Conservation (phyloP, 2,888 invertebrate genomes). For the Brenthis daphne region DNA sequence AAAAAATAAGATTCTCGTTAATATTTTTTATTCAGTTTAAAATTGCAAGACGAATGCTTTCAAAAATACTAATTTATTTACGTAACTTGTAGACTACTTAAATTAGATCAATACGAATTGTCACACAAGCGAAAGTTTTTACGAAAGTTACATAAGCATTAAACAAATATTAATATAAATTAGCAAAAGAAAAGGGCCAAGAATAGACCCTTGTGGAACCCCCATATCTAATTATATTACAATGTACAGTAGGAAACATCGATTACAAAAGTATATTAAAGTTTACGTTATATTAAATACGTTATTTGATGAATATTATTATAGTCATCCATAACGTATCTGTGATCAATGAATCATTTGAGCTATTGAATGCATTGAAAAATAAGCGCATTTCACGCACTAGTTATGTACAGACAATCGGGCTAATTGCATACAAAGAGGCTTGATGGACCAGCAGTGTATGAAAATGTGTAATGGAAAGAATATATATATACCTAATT, state of each 20-base stretch:
- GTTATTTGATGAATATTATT: slow-evolving; percentile 10
- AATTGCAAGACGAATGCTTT: too few species aligned
- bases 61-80: too few species aligned
- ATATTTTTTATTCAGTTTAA: too few species aligned
- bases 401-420: slow-evolving; percentile 41
- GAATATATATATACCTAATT: too few species aligned
- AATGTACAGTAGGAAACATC: too few species aligned
- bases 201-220: too few species aligned
- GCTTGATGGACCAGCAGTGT: slow-evolving; percentile 36
- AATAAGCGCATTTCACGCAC: slow-evolving; percentile 43
- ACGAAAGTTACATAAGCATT: slow-evolving; percentile 9
- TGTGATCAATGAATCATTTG: slow-evolving; percentile 28
- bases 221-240: too few species aligned
- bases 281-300: not conserved
- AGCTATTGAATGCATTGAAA: slow-evolving; percentile 34
- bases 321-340: slow-evolving; percentile 3
- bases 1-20: too few species aligned
- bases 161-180: not conserved
- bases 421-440: slow-evolving; percentile 42
- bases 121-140: slow-evolving; percentile 17
- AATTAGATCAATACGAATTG: not conserved
- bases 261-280: not conserved
- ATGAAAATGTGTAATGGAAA: slow-evolving; percentile 34
- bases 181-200: too few species aligned
- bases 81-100: too few species aligned